phyloP scores from a whole-genome alignment of 2,113 vertebrate species.

The Phyllopteryx taeniolatus region DNA sequence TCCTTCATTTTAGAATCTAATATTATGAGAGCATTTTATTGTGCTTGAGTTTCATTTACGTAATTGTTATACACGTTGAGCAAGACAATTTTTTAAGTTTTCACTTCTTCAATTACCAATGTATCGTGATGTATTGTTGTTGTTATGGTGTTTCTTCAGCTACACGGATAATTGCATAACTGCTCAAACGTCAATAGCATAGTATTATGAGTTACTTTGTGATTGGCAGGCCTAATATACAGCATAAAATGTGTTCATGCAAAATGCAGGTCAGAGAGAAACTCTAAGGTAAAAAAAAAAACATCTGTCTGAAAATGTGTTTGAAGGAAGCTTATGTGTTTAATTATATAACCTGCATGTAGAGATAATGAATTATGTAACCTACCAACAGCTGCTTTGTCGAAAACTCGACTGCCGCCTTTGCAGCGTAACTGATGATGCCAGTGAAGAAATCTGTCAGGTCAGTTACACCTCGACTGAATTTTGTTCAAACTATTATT shows the following conservation, averaged over 20 bases:
- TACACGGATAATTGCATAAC: background rate
- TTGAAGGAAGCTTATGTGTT: slow-evolving; percentile 2
- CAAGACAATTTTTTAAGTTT: background rate
- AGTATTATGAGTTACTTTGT: background rate
- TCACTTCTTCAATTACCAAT: background rate
- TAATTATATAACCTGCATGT: background rate
- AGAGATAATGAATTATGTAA: background rate
- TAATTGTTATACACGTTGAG: too few relatives aligned
- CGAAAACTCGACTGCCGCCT: background rate
- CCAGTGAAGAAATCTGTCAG: background rate
- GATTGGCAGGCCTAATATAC: background rate
- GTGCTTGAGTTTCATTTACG: too few relatives aligned
- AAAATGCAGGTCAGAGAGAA: slow-evolving; percentile 6
- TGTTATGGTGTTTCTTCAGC: background rate
- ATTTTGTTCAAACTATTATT: background rate
- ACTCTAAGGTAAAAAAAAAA: background rate
- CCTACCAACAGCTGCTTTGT: background rate
- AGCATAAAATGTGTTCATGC: background rate
- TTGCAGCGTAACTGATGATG: background rate
- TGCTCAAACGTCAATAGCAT: background rate
- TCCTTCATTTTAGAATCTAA: too few relatives aligned
- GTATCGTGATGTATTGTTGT: background rate
- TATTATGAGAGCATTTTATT: too few relatives aligned
- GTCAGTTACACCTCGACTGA: background rate
- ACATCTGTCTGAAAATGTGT: slow-evolving; percentile 27